These are phyloP conservation scores for Cephalotes varians DNA, from an alignment of 2,888 invertebrate species.

Conservation along the genomic window DNA sequence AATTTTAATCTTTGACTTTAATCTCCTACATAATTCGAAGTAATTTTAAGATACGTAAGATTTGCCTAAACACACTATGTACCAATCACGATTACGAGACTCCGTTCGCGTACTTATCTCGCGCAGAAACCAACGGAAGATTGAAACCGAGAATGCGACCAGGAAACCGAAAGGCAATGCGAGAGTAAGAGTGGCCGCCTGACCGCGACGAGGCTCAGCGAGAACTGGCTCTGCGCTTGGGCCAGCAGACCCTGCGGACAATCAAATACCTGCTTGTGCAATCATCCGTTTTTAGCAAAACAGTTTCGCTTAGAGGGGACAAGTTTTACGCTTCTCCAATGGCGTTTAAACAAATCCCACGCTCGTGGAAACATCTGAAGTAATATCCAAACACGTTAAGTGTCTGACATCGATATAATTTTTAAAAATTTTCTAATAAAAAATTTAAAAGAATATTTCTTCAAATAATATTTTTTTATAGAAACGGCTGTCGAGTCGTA, in stretches of 20 bases:
- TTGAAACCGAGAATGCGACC: neutral
- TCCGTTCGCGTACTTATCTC: conserved; percentile 14
- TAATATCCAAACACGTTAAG: neutral
- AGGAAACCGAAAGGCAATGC: conserved; percentile 58
- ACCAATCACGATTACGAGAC: conserved; percentile 18
- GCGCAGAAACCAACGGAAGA: neutral
- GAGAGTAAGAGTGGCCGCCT: conserved; percentile 72
- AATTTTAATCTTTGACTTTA: neutral
- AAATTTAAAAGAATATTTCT: neutral
- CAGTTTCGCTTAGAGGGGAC: conserved; percentile 6
- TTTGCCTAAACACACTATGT: neutral
- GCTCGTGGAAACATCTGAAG: neutral
- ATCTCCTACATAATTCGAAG: neutral
- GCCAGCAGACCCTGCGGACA: conserved; percentile 66
- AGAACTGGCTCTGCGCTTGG: conserved; percentile 76
- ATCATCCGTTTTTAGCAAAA: conserved; percentile 53
- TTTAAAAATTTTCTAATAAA: neutral
- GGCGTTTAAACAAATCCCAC: neutral
- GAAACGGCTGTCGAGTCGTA: neutral
- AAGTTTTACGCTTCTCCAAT: conserved; percentile 4
- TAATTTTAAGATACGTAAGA: neutral
- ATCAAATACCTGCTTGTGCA: conserved; percentile 78
- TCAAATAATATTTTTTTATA: neutral
- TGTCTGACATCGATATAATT: neutral
- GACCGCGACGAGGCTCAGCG: conserved; percentile 74